A percentile compares a stretch with the other conserved stretches of the same genome.
These are phyloP conservation scores for Camponotus pennsylvanicus DNA, from an alignment of 1,140 invertebrate species.

Conservation along the genomic window DNA sequence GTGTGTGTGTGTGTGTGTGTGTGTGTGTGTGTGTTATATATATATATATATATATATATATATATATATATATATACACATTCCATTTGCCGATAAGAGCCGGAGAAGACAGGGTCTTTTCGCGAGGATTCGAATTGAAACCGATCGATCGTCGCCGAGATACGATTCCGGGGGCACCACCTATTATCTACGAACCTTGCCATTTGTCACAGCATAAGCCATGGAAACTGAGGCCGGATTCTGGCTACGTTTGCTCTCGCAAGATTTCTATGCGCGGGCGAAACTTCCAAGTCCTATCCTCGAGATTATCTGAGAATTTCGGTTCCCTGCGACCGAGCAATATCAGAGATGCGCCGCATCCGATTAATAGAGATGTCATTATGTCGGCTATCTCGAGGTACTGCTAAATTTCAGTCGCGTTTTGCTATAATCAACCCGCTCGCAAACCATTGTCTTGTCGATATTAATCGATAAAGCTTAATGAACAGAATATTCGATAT, in stretches of 20 bases:
- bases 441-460: neutral
- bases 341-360: slow-evolving; percentile 38
- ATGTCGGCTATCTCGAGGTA: neutral
- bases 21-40: too few species aligned
- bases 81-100: slow-evolving; percentile 49
- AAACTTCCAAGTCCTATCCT: slow-evolving; percentile 58
- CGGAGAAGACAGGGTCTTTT: slow-evolving; percentile 24
- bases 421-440: slow-evolving; percentile 29
- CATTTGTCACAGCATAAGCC: slow-evolving; percentile 78
- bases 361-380: slow-evolving; percentile 51
- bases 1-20: neutral
- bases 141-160: slow-evolving; percentile 70
- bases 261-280: slow-evolving; percentile 50
- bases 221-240: slow-evolving; percentile 64
- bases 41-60: slow-evolving; percentile 28
- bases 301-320: slow-evolving; percentile 60
- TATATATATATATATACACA: slow-evolving; percentile 23
- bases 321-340: slow-evolving; percentile 21
- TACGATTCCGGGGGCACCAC: slow-evolving; percentile 67
- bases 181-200: slow-evolving; percentile 77
- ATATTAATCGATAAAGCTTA: neutral
- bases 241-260: slow-evolving; percentile 24
- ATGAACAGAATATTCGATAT: too few species aligned
- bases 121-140: slow-evolving; percentile 69
- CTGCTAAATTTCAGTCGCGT: slow-evolving; percentile 34